phyloP scores from a whole-genome alignment of 2,888 invertebrate species.

The Barypeithes pellucidus region DNA sequence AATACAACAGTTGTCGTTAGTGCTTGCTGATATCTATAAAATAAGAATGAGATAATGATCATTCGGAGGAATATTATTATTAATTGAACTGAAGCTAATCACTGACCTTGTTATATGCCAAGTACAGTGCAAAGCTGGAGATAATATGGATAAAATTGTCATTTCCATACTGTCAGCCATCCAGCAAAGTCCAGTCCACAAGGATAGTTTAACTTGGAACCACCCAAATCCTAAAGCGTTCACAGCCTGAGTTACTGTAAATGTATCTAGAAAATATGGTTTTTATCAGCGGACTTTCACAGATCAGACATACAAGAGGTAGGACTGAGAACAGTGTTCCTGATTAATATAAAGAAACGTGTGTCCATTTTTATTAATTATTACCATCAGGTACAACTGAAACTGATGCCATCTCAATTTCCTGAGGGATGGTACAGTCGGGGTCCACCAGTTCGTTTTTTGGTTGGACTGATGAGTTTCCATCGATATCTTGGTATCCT shows the following conservation, averaged over 20 bases:
- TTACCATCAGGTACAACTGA: constrained; percentile 87
- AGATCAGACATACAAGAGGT: not conserved
- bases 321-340: not conserved
- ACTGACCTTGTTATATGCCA: constrained; percentile 87
- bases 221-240: constrained; percentile 91
- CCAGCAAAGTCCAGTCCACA: constrained; percentile 91
- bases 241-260: constrained; percentile 89
- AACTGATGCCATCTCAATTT: constrained; percentile 86
- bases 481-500: constrained; percentile 78
- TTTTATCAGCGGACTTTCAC: too few species aligned
- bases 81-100: not conserved
- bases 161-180: constrained; percentile 99
- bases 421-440: constrained; percentile 71
- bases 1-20: constrained; percentile 95
- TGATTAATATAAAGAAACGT: not conserved
- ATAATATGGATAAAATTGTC: constrained; percentile 95
- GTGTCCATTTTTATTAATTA: not conserved
- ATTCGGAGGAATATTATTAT: constrained; percentile 27
- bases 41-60: not conserved
- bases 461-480: constrained; percentile 59
- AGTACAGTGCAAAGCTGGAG: constrained; percentile 94
- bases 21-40: constrained; percentile 87
- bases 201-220: constrained; percentile 90
- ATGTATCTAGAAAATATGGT: constrained; percentile 79
- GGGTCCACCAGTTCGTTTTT: constrained; percentile 72